Percentiles rank a stretch among this genome's conserved stretches.
Evolutionary conservation across 2,797 vertebrate genomes (phyloP).

Genomic region (Muscicapa striata): DNA sequence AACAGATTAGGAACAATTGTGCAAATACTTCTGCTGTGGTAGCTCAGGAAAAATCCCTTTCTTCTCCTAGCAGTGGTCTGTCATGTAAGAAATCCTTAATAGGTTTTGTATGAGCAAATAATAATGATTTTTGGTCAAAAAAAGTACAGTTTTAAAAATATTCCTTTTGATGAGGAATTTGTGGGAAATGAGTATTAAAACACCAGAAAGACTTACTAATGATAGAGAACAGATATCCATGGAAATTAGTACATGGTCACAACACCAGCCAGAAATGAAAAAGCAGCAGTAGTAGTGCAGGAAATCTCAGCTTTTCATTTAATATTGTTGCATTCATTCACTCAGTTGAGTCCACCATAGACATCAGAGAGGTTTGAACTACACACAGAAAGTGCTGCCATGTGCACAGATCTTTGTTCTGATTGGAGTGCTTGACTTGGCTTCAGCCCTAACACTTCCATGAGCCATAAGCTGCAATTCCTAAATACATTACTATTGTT

Average conservation of each 20-base stretch:
- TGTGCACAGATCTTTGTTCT: not conserved
- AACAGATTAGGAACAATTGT: constrained; percentile 20
- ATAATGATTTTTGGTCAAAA: not conserved
- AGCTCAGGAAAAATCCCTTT: not conserved
- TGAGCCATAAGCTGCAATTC: not conserved
- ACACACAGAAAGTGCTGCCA: not conserved
- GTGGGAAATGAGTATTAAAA: constrained; percentile 31
- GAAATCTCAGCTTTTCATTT: not conserved
- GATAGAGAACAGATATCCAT: not conserved
- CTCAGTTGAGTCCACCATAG: not conserved
- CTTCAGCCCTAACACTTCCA: not conserved
- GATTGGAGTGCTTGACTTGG: not conserved
- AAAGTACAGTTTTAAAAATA: not conserved
- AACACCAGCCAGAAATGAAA: not conserved
- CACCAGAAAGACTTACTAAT: constrained; percentile 21
- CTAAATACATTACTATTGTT: not conserved
- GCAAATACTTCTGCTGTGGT: constrained; percentile 40
- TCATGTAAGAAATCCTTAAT: constrained; percentile 36
- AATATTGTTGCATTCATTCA: not conserved
- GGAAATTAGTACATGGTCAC: constrained; percentile 5
- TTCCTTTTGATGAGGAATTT: constrained; percentile 17
- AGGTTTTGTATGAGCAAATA: constrained; percentile 20
- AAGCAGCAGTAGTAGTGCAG: not conserved
- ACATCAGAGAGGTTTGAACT: not conserved
- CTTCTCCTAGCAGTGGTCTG: constrained; percentile 23